Percentiles rank a stretch among this genome's conserved stretches.
Conservation (phyloP, 2,888 invertebrate genomes). For the Erebia aethiops region DNA sequence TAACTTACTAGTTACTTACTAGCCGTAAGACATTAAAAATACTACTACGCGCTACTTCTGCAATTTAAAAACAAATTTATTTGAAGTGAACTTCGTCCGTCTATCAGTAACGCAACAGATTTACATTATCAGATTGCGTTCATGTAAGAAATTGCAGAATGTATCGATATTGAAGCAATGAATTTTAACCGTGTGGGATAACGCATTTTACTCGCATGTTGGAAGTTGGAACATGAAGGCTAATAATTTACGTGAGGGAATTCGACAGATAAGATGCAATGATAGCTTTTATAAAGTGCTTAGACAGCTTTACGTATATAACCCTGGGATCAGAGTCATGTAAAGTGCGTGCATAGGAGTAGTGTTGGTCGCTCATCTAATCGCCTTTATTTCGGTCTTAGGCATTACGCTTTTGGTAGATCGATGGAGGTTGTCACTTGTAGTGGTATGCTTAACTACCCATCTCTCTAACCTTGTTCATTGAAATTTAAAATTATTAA, state of each 20-base stretch:
- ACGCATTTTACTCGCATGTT: slow-evolving; percentile 33
- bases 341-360: slow-evolving; percentile 7
- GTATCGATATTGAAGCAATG: slow-evolving; percentile 47
- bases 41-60: too few species aligned
- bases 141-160: slow-evolving; percentile 42
- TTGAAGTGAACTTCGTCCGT: neutral
- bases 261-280: slow-evolving; percentile 34
- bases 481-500: neutral
- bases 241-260: slow-evolving; percentile 38
- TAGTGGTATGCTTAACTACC: neutral
- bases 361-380: slow-evolving; percentile 4
- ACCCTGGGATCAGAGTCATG: slow-evolving; percentile 22
- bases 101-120: neutral
- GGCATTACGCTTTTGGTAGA: neutral
- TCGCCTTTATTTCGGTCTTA: neutral
- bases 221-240: slow-evolving; percentile 29
- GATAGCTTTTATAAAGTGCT: slow-evolving; percentile 23
- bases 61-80: neutral
- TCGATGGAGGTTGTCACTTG: neutral
- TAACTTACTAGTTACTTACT: too few species aligned
- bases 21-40: too few species aligned
- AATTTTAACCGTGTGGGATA: slow-evolving; percentile 39
- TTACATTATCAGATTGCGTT: neutral
- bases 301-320: slow-evolving; percentile 22
- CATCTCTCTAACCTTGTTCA: neutral